Base-by-base conservation (phyloP, 2,888 invertebrate species). In the Pachydiplax longipennis region DNA sequence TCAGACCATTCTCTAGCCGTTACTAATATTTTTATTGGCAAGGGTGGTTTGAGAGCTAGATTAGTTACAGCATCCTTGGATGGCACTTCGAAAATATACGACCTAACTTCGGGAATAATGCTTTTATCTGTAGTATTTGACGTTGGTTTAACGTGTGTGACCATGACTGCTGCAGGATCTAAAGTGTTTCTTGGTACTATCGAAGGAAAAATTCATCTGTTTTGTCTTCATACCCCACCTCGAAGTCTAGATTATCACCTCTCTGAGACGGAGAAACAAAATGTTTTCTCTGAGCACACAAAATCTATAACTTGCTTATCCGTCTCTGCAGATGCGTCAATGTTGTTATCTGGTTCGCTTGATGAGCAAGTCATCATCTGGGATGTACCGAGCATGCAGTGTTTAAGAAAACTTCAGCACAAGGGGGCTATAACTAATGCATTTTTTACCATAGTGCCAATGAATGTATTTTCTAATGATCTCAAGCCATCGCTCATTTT, bases 21-120 rank as follows among this genome's bases (percentile, higher is more conserved):
- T 0, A 97, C 96, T 25, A 98, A 98, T 93, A 93, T 99, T 44
- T 95, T 95, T 93, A 94, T 98, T 58, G 97, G 98, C 35, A 95
- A 95, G 92, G 96, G 96, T 15, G 97, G 97, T 0, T 94, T 95
- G 90, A 95, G 96, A 91, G 96, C 97, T 0, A 95, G 97, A 82
- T 94, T 98, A 91, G 96, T 95, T 90, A 97, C 98, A 0, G 96
- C 96, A 5, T 98, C 98, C 0, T 93, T 96, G 90, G 99, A 99
- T 93, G 96, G 97, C 92, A 97, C 97, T 15, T 97, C 97, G 92
- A 97, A 97, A 94, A 95, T 99, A 35, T 98, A 98, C 94, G 97
- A 97, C 92, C 93, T 98, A 18, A 93, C 95, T 22, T 95, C 95
- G 48, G 98, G 98, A 37, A 94, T 95, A 80, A 93, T 97, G 92